Percentiles rank a stretch among this genome's conserved stretches.
Evolutionary conservation across 2,113 vertebrate genomes (phyloP).

Genomic region (Rhea pennata): DNA sequence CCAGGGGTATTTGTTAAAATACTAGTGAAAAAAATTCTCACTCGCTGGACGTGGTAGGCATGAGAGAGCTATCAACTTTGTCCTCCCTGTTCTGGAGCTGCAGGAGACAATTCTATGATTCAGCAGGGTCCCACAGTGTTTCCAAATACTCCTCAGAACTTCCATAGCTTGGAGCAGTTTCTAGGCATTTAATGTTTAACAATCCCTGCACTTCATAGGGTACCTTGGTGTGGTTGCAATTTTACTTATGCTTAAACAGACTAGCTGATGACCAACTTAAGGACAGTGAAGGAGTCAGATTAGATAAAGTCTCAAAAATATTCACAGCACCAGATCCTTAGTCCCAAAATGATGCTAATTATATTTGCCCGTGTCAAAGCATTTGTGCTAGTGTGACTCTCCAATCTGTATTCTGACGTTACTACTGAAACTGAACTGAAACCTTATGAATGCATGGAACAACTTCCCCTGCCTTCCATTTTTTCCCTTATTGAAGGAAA

Average conservation of each 20-base stretch:
- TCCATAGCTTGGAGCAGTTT: neutral
- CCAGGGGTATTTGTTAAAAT: neutral
- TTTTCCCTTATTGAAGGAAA: neutral
- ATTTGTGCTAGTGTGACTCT: neutral
- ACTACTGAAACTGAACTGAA: neutral
- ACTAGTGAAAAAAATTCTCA: neutral
- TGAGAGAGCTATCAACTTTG: neutral
- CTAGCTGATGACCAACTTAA: neutral
- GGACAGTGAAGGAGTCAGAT: neutral
- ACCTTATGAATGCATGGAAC: neutral
- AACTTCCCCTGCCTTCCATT: neutral
- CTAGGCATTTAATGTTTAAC: neutral
- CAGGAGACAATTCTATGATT: neutral
- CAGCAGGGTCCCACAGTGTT: neutral
- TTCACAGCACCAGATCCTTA: neutral
- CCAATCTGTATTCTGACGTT: neutral
- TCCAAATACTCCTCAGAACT: neutral
- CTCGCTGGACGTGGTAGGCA: neutral
- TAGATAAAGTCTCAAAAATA: neutral
- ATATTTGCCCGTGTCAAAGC: neutral
- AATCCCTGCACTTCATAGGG: accelerated
- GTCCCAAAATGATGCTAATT: neutral
- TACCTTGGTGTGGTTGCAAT: neutral
- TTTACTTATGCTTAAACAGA: neutral
- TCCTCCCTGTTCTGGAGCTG: neutral